Percentiles rank a stretch among this genome's conserved stretches.
These are phyloP conservation scores for Hipposideros larvatus DNA, from an alignment of 2,797 vertebrate species.

Conservation along the genomic window DNA sequence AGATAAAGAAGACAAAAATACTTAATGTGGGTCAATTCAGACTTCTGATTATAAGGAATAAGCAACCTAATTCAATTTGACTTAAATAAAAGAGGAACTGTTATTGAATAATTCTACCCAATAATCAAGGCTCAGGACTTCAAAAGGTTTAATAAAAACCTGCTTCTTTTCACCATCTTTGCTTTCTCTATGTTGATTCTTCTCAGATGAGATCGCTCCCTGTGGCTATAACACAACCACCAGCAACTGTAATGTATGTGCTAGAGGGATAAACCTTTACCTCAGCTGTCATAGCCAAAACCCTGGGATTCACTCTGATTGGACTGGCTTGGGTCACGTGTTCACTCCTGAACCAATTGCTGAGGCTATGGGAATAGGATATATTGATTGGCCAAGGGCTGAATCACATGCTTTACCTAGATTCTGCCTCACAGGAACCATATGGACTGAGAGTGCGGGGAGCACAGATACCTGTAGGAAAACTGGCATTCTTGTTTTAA, in stretches of 20 bases:
- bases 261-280: background rate
- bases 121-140: background rate
- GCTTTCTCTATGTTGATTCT: background rate
- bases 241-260: background rate
- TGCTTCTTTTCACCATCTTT: background rate
- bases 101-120: background rate
- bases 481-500: background rate
- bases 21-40: background rate
- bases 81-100: background rate
- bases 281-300: background rate
- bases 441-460: background rate
- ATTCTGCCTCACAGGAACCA: background rate
- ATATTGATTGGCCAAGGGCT: background rate
- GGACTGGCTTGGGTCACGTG: background rate
- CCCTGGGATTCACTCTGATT: background rate
- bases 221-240: background rate
- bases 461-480: background rate
- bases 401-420: background rate
- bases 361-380: background rate
- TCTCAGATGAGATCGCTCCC: background rate
- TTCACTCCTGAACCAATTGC: background rate
- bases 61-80: background rate
- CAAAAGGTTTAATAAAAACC: background rate
- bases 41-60: background rate
- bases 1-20: slow-evolving; percentile 16